These are phyloP conservation scores for Fulmarus glacialis DNA, from an alignment of 2,113 vertebrate genomes.

Conservation along the genomic window DNA sequence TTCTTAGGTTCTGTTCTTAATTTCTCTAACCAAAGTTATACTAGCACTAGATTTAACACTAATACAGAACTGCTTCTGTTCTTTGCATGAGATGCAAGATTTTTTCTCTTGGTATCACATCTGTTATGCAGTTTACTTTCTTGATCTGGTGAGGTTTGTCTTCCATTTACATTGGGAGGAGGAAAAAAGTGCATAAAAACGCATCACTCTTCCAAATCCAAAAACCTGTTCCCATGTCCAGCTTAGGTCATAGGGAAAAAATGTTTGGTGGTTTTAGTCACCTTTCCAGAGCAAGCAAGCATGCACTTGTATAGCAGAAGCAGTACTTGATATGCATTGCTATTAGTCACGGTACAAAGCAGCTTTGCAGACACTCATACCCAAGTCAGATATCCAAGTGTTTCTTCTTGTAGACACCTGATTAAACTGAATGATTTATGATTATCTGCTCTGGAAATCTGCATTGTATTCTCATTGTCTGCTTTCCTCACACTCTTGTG, in stretches of 20 bases:
- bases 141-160: not conserved
- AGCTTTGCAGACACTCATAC: not conserved
- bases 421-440: not conserved
- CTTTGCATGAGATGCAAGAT: rapidly evolving
- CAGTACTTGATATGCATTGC: not conserved
- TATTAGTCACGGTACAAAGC: not conserved
- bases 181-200: not conserved
- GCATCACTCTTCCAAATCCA: not conserved
- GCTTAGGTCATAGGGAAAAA: not conserved
- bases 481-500: not conserved
- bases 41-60: not conserved
- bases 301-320: not conserved
- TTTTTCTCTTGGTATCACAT: not conserved
- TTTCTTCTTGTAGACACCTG: not conserved
- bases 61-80: not conserved
- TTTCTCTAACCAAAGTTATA: not conserved
- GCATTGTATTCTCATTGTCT: not conserved
- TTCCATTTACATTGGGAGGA: not conserved
- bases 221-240: not conserved
- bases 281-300: not conserved
- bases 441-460: not conserved
- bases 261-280: not conserved
- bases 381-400: not conserved
- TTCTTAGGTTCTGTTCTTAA: not conserved
- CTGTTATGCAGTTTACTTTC: not conserved